Conservation (phyloP, 1,140 invertebrate species). For the Trialeurodes vaporariorum region DNA sequence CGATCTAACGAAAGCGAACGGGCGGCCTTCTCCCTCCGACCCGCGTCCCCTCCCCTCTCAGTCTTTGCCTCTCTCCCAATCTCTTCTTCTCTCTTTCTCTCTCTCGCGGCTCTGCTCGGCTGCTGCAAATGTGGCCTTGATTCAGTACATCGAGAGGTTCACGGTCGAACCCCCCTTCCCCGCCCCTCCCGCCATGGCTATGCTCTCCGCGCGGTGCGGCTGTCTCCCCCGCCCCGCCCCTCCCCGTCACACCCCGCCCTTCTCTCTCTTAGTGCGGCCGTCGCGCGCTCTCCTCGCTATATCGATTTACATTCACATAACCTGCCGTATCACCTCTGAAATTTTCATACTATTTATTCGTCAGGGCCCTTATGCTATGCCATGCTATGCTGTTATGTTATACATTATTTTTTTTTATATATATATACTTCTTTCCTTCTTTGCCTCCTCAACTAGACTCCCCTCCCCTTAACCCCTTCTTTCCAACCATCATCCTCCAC, state of each 20-base stretch:
- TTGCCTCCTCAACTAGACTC: too few relatives aligned
- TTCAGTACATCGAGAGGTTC: background rate
- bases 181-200: too few relatives aligned
- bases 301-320: conserved; percentile 1
- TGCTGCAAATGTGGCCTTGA: background rate
- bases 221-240: too few relatives aligned
- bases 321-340: background rate
- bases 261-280: too few relatives aligned
- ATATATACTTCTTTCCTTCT: background rate
- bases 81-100: too few relatives aligned
- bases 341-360: conserved; percentile 1
- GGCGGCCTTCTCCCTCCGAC: background rate
- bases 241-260: background rate
- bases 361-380: background rate
- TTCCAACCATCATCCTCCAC: conserved; percentile 4
- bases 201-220: too few relatives aligned
- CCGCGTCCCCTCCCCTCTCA: too few relatives aligned
- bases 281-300: background rate
- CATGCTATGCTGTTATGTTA: background rate
- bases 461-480: too few relatives aligned
- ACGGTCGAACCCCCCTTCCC: background rate
- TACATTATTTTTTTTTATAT: background rate
- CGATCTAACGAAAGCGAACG: background rate
- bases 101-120: too few relatives aligned
- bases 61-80: too few relatives aligned